Evolutionary conservation across 2,113 vertebrate genomes (phyloP), one percentile per base, ranked within the genome.

Genomic region (Amphilophus citrinellus): DNA sequence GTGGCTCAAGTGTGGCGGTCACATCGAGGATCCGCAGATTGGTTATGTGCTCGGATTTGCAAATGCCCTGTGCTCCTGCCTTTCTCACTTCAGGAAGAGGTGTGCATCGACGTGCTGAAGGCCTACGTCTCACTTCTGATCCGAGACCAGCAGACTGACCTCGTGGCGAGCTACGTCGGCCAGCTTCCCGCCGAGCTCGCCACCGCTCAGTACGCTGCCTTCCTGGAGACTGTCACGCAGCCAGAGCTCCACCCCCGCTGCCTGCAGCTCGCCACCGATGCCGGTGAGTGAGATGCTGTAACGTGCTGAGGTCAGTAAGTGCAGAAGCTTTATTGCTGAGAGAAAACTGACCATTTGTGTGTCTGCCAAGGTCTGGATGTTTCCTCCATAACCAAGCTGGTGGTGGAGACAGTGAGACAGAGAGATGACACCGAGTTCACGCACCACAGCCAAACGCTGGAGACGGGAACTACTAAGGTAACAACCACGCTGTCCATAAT

Each of bases 111-210:
- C 22, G 95, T 98, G 86, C 91, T 99, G 32, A 97, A 97, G 91
- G 94, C 96, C 2, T 99, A 98, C 80, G 96, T 99, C 20, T 76
- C 83, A 24, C 93, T 97, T 35, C 91, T 99, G 93, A 91, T 99
- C 58, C 95, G 87, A 6, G 97, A 98, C 86, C 97, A 97, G 89
- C 97, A 97, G 75, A 96, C 94, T 3, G 94, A 97, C 73, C 95
- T 99, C 2, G 97, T 99, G 84, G 98, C 98, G 0, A 98, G 97
- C 90, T 99, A 99, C 20, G 97, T 97, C 1, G 97, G 97, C 86
- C 98, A 99, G 90, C 94, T 99, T 22, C 98, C 98, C 1, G 80
- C 94, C 1, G 97, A 97, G 14, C 87, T 97, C 0, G 97, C 97
- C 1, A 96, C 97, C 17, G 85, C 94, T 80, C 97, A 98, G 84